Percentiles rank a stretch among this genome's conserved stretches.
These are phyloP conservation scores for Leptoteleia sp. DNA, from an alignment of 1,140 invertebrate species.

Conservation along the genomic window DNA sequence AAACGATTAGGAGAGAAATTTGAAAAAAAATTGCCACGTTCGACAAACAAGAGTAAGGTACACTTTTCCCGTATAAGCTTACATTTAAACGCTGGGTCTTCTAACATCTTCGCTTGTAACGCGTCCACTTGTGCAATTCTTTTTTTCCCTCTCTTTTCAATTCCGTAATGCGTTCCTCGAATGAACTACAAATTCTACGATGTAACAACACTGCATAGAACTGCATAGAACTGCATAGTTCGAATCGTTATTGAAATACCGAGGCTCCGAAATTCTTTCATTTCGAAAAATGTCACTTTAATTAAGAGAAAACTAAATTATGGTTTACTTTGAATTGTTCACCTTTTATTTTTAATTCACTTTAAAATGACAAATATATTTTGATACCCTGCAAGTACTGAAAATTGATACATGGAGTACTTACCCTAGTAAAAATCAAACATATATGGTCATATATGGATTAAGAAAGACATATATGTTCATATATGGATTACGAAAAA, in stretches of 20 bases:
- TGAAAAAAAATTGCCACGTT: neutral
- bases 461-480: no score
- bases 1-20: no score
- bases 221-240: slow-evolving; percentile 37
- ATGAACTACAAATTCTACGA: slow-evolving; percentile 45
- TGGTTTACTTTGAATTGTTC: no score
- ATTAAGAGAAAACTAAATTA: slow-evolving; percentile 18
- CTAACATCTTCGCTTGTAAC: slow-evolving; percentile 30
- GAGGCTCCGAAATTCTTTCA: slow-evolving; percentile 28
- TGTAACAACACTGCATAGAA: slow-evolving; percentile 30
- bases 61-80: slow-evolving; percentile 15
- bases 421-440: no score
- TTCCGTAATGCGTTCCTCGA: slow-evolving; percentile 46
- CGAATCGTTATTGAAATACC: slow-evolving; percentile 32
- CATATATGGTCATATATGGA: no score
- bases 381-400: no score
- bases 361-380: no score
- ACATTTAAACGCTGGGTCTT: slow-evolving; percentile 25
- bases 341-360: no score
- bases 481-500: no score
- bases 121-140: slow-evolving; percentile 38
- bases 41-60: neutral
- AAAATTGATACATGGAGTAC: no score
- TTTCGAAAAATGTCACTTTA: slow-evolving; percentile 36
- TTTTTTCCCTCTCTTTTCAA: slow-evolving; percentile 27